phyloP scores from a whole-genome alignment of 2,888 invertebrate species.

The Gasteruption jaculator region DNA sequence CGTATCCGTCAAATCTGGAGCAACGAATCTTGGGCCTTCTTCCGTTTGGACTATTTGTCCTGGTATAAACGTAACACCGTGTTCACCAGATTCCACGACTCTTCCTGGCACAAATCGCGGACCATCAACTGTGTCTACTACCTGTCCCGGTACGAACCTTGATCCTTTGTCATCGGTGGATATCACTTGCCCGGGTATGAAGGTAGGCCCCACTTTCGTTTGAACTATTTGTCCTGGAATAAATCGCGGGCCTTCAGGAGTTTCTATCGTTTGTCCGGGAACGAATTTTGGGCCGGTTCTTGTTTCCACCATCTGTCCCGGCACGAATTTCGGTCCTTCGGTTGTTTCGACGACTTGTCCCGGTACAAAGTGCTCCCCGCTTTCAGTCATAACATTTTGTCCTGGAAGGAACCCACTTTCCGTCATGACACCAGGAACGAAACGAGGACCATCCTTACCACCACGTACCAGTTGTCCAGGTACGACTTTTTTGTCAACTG shows the following conservation, averaged over 20 bases:
- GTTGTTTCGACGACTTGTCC: conserved; percentile 70
- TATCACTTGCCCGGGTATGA: conserved; percentile 76
- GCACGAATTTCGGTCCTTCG: conserved; percentile 68
- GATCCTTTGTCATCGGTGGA: conserved; percentile 57
- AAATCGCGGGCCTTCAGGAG: conserved; percentile 67
- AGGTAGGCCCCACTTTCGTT: conserved; percentile 70
- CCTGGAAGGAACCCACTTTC: conserved; percentile 67
- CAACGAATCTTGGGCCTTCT: conserved; percentile 61
- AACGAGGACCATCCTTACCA: conserved; percentile 60
- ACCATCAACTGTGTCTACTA: conserved; percentile 68
- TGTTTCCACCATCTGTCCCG: conserved; percentile 72
- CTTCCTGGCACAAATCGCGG: conserved; percentile 60
- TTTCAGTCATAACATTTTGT: conserved; percentile 65
- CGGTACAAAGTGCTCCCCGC: conserved; percentile 67
- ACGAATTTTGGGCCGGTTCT: conserved; percentile 63
- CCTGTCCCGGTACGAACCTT: conserved; percentile 61
- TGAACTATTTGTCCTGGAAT: conserved; percentile 76
- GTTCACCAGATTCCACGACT: conserved; percentile 52
- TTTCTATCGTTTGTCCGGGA: conserved; percentile 70
- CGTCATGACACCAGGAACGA: conserved; percentile 67
- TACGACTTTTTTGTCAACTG: conserved; percentile 59
- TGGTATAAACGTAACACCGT: conserved; percentile 52
- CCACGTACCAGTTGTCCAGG: conserved; percentile 63
- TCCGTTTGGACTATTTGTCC: conserved; percentile 55
- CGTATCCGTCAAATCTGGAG: conserved; percentile 65